Percentiles rank a stretch among this genome's conserved stretches.
phyloP scores from a whole-genome alignment of 2,888 invertebrate genomes.

The Leucophenga maculata region DNA sequence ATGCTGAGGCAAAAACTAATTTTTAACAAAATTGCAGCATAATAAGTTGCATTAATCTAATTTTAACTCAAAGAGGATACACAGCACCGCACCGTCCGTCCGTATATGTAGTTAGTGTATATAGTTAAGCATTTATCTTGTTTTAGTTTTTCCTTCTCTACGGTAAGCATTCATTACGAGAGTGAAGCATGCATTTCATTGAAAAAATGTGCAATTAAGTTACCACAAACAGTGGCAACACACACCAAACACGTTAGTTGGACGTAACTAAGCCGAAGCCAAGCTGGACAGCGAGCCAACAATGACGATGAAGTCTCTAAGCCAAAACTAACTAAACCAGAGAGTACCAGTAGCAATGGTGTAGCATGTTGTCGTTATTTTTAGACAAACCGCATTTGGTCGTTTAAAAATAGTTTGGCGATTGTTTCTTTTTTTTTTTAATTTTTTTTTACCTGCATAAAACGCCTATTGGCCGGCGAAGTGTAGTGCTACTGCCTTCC shows the following conservation, averaged over 20 bases:
- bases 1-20: too few relatives aligned
- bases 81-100: too few relatives aligned
- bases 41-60: constrained; percentile 35
- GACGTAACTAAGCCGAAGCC: neutral
- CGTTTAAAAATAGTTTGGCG: constrained; percentile 20
- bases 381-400: constrained; percentile 51
- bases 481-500: too few relatives aligned
- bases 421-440: neutral
- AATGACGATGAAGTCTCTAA: neutral
- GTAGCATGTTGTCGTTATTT: constrained; percentile 38
- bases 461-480: too few relatives aligned
- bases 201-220: constrained; percentile 23
- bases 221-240: constrained; percentile 12
- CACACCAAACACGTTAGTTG: constrained; percentile 13
- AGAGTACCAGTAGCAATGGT: neutral
- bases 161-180: constrained; percentile 7
- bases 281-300: neutral
- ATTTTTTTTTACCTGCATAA: neutral
- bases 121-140: too few relatives aligned
- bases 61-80: constrained; percentile 29
- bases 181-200: constrained; percentile 1
- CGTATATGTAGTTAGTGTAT: too few relatives aligned
- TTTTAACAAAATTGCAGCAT: too few relatives aligned
- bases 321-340: constrained; percentile 9
- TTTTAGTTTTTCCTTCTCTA: too few relatives aligned